Percentiles rank a stretch among this genome's conserved stretches.
Evolutionary conservation across 1,140 invertebrate species (phyloP).

Genomic region (Orchestia grillus): DNA sequence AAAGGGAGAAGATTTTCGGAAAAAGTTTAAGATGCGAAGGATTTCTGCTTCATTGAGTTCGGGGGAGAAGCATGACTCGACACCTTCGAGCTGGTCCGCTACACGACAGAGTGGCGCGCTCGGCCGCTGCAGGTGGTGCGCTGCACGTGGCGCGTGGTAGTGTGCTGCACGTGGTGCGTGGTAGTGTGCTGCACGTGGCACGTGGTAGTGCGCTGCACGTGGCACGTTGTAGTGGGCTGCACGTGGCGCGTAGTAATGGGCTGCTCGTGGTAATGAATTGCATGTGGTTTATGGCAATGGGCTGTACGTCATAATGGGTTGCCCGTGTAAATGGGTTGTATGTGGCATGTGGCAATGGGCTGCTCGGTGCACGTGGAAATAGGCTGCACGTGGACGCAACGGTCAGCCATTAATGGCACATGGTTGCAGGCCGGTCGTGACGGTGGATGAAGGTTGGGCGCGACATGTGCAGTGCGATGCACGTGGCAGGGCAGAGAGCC

Average conservation of each 20-base stretch:
- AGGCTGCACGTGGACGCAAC: not conserved
- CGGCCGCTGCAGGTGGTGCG: not conserved
- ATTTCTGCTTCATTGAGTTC: conserved; percentile 39
- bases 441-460: too few species aligned
- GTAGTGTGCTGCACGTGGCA: not conserved
- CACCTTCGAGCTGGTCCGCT: not conserved
- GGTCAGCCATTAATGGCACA: too few species aligned
- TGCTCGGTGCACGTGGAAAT: not conserved
- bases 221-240: not conserved
- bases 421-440: too few species aligned
- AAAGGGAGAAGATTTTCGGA: conserved; percentile 28
- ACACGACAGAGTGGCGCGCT: not conserved
- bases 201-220: not conserved
- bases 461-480: too few species aligned
- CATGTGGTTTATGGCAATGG: too few species aligned
- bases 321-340: not conserved
- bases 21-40: conserved; percentile 30
- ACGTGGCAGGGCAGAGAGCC: too few species aligned
- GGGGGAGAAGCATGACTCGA: conserved; percentile 2
- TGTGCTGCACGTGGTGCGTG: not conserved
- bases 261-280: too few species aligned
- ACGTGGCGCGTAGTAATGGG: not conserved
- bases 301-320: too few species aligned
- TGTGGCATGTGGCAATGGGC: not conserved
- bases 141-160: not conserved